A percentile compares a stretch with the other conserved stretches of the same genome.
phyloP scores from a whole-genome alignment of 2,888 invertebrate species.

The Cancer borealis region DNA sequence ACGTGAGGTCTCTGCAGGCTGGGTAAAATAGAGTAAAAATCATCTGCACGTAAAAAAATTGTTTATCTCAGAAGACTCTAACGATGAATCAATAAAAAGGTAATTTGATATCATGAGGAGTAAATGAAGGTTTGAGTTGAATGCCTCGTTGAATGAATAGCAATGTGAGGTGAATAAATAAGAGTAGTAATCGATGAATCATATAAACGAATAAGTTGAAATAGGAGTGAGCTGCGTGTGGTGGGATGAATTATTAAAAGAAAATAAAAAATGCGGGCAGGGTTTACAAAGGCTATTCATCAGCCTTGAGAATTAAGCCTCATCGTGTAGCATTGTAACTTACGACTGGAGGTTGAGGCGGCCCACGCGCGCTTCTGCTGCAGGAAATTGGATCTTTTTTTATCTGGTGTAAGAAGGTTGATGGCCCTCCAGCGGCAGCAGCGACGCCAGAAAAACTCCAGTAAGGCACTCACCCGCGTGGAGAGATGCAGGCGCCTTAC shows the following conservation, averaged over 20 bases:
- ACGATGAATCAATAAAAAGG: neutral
- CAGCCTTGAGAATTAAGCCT: neutral
- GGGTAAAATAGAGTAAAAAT: neutral
- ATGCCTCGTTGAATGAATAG: neutral
- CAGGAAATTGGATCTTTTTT: conserved; percentile 27
- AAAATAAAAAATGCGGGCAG: neutral
- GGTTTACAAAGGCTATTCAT: neutral
- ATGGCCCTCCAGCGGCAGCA: neutral
- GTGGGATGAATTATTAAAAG: neutral
- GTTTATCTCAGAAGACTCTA: neutral
- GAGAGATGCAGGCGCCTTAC: neutral
- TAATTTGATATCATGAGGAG: neutral
- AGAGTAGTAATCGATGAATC: neutral
- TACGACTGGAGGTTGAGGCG: neutral
- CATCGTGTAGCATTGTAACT: neutral
- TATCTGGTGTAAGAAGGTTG: neutral
- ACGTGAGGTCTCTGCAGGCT: neutral
- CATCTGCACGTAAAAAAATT: neutral
- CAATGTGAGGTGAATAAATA: neutral
- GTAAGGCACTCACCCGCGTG: neutral
- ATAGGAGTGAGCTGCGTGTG: neutral
- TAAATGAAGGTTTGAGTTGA: neutral
- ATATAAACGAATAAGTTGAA: neutral
- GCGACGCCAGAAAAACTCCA: neutral
- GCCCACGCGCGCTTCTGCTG: neutral